These are phyloP conservation scores for Frankliniella fusca DNA, from an alignment of 2,888 invertebrate genomes.

Conservation along the genomic window DNA sequence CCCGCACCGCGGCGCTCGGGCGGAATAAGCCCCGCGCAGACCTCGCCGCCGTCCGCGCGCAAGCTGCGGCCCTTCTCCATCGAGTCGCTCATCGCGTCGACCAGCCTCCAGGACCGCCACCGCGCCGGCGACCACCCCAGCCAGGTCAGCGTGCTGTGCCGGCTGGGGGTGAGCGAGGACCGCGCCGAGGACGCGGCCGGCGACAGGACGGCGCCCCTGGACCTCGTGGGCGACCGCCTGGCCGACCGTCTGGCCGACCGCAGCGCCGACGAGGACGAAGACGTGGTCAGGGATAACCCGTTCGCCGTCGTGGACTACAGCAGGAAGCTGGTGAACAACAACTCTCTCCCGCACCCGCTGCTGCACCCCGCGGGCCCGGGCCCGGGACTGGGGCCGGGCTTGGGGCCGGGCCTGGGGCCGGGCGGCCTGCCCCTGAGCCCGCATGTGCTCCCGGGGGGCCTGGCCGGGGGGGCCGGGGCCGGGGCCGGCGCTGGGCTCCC, in stretches of 20 bases:
- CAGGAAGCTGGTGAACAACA: constrained; percentile 17
- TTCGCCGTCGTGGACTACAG: constrained; percentile 8
- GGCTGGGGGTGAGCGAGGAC: neutral
- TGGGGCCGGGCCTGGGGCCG: neutral
- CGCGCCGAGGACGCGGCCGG: neutral
- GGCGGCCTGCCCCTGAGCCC: neutral
- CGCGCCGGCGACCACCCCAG: neutral
- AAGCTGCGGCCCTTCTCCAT: constrained; percentile 18
- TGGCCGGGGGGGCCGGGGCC: neutral
- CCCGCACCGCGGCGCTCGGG: neutral
- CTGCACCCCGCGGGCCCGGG: neutral
- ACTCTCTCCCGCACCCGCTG: constrained; percentile 3
- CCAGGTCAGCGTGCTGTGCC: constrained; percentile 23
- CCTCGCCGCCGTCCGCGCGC: neutral
- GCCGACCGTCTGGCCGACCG: neutral
- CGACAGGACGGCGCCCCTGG: neutral
- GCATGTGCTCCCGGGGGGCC: neutral
- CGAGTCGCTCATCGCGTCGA: constrained; percentile 12
- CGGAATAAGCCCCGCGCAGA: neutral
- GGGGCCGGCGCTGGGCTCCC: neutral
- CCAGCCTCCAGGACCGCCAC: neutral
- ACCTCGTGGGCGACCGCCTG: constrained; percentile 3
- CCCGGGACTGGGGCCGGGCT: neutral
- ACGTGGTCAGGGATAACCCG: neutral
- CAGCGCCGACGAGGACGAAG: neutral